Conservation (phyloP, 2,888 invertebrate genomes). For the Ectemnius cavifrons region DNA sequence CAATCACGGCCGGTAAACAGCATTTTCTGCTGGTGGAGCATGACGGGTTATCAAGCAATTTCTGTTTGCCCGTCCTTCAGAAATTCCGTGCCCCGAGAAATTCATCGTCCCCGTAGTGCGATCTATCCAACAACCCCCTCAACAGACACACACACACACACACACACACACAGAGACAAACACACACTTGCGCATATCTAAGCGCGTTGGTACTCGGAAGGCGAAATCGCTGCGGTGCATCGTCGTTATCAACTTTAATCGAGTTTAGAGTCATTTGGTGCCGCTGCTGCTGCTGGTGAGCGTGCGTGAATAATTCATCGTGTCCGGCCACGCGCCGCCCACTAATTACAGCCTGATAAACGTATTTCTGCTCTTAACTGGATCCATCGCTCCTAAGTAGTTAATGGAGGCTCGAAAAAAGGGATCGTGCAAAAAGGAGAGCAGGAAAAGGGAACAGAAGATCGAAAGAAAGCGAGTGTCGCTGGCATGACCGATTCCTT, state of each 20-base stretch:
- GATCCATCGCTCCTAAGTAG: conserved; percentile 40
- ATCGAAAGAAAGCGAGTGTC: conserved; percentile 18
- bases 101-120: too few species aligned
- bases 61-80: too few species aligned
- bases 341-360: conserved; percentile 56
- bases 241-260: conserved; percentile 50
- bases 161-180: too few species aligned
- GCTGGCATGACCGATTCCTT: not conserved
- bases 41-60: too few species aligned
- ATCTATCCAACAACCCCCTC: too few species aligned
- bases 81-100: too few species aligned
- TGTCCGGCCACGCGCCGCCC: conserved; percentile 17
- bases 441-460: not conserved
- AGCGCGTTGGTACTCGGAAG: too few species aligned
- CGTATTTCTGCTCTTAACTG: conserved; percentile 50
- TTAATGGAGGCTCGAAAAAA: conserved; percentile 42
- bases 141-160: too few species aligned
- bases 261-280: conserved; percentile 48
- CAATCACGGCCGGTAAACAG: too few species aligned
- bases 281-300: conserved; percentile 16
- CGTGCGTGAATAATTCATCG: conserved; percentile 52
- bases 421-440: not conserved
- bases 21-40: too few species aligned
- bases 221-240: conserved; percentile 22
- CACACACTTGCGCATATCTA: too few species aligned